Conservation (phyloP, 2,888 invertebrate species). For the Drosophila prostipennis region DNA sequence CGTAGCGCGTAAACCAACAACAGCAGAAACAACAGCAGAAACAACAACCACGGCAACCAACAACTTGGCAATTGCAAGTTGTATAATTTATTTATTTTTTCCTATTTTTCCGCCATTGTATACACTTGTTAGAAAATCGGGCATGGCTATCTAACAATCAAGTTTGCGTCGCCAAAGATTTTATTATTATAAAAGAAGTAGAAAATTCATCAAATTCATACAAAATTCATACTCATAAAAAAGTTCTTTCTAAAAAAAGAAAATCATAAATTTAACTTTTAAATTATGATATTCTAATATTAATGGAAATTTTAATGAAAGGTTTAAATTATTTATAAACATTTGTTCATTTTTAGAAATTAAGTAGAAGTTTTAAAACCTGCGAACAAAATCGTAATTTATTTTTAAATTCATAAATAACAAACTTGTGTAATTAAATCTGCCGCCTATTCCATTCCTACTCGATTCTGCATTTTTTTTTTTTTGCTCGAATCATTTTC, state of each 20-base stretch:
- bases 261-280: too few species aligned
- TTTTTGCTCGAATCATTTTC: constrained; percentile 41
- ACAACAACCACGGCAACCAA: constrained; percentile 15
- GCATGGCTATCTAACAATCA: background rate
- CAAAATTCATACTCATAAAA: too few species aligned
- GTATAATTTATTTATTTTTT: constrained; percentile 58
- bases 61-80: constrained; percentile 54
- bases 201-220: background rate
- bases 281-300: too few species aligned
- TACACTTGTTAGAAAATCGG: constrained; percentile 21
- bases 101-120: constrained; percentile 37
- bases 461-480: constrained; percentile 12
- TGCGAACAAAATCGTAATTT: too few species aligned
- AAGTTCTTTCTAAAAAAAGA: too few species aligned
- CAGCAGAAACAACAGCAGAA: constrained; percentile 6
- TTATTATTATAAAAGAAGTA: background rate
- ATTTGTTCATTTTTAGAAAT: too few species aligned
- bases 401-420: too few species aligned
- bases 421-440: constrained; percentile 12
- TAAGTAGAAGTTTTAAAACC: too few species aligned
- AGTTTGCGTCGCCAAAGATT: background rate
- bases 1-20: constrained; percentile 43
- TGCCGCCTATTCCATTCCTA: constrained; percentile 16
- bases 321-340: too few species aligned
- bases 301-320: too few species aligned